Evolutionary conservation across 2,113 vertebrate genomes (phyloP).

Genomic region (Dendropsophus ebraccatus): DNA sequence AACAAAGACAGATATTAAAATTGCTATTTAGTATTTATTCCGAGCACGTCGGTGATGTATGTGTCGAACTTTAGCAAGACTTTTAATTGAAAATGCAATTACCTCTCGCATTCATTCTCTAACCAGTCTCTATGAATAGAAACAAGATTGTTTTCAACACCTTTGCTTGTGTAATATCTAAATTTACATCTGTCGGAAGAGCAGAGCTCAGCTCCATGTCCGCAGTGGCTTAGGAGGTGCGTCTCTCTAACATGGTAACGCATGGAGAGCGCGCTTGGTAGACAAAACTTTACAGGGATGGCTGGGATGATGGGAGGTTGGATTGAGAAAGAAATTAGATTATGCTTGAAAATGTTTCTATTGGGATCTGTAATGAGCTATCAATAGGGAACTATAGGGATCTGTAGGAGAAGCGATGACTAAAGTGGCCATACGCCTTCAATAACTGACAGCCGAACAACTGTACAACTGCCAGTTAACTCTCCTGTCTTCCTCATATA

Average conservation of each 20-base stretch:
- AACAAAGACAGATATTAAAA: slow-evolving; percentile 35
- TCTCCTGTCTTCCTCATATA: too few species aligned
- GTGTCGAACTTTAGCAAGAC: slow-evolving; percentile 36
- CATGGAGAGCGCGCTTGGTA: neutral
- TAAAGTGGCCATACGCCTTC: too few species aligned
- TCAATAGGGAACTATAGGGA: too few species aligned
- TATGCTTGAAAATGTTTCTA: too few species aligned
- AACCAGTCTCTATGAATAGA: slow-evolving; percentile 28
- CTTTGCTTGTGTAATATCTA: slow-evolving; percentile 4
- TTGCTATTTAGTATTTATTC: slow-evolving; percentile 38
- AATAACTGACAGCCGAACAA: too few species aligned
- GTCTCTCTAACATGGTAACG: too few species aligned
- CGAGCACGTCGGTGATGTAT: slow-evolving; percentile 22
- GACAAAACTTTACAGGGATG: neutral
- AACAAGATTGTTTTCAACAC: slow-evolving; percentile 6
- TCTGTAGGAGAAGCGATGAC: too few species aligned
- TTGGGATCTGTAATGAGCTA: too few species aligned
- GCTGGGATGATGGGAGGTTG: neutral
- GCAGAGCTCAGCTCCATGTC: neutral
- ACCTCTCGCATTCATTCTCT: slow-evolving; percentile 29
- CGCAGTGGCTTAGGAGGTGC: neutral
- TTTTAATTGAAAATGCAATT: slow-evolving; percentile 57
- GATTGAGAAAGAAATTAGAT: too few species aligned
- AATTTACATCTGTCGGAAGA: slow-evolving; percentile 31
- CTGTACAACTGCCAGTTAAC: too few species aligned